A percentile compares a stretch with the other conserved stretches of the same genome.
Evolutionary conservation across 2,113 vertebrate species (phyloP).

Genomic region (Nyctereutes procyonoides): DNA sequence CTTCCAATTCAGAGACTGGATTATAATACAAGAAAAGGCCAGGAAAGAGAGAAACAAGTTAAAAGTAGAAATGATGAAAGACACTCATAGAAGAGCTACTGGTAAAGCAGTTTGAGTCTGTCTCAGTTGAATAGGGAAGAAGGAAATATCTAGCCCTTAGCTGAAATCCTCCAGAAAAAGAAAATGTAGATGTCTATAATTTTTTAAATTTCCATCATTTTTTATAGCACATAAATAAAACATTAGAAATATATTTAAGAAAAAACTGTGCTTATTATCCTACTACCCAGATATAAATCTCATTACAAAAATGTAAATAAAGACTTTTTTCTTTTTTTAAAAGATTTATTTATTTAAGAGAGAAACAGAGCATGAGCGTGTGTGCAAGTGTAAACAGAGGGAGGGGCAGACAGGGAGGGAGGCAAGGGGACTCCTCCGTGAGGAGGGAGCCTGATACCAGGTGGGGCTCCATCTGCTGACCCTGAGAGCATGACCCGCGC

Average conservation of each 20-base stretch:
- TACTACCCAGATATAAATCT: background rate
- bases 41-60: background rate
- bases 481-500: background rate
- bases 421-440: background rate
- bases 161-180: background rate
- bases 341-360: background rate
- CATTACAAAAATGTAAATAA: background rate
- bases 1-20: background rate
- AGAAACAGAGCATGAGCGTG: background rate
- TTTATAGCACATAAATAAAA: slow-evolving; percentile 3
- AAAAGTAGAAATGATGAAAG: background rate
- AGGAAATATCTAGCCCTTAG: background rate
- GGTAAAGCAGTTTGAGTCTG: background rate
- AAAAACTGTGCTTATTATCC: background rate
- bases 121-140: background rate
- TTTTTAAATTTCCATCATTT: background rate
- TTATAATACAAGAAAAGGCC: background rate
- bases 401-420: background rate
- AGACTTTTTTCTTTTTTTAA: background rate
- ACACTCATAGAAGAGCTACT: background rate
- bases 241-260: background rate
- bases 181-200: background rate
- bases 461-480: background rate
- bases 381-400: background rate
- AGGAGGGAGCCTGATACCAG: background rate